These are phyloP conservation scores for Lomographa bimaculata DNA, from an alignment of 2,888 invertebrate genomes.

Conservation along the genomic window DNA sequence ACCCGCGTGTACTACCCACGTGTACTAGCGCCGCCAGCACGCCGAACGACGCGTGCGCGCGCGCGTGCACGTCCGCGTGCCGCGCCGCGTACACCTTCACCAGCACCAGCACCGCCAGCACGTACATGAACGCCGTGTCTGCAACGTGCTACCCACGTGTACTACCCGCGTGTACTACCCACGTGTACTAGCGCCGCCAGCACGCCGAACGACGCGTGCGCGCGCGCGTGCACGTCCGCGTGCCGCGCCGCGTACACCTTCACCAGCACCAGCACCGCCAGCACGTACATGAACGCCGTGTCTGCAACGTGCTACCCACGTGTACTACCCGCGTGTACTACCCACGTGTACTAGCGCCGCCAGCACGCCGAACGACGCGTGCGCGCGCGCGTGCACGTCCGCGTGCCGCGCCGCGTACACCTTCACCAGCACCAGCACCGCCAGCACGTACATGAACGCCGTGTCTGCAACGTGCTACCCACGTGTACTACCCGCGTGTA, in stretches of 20 bases:
- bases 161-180: too few relatives aligned
- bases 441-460: too few relatives aligned
- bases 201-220: constrained; percentile 90
- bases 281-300: constrained; percentile 96
- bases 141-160: too few relatives aligned
- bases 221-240: constrained; percentile 94
- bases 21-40: constrained; percentile 89
- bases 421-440: too few relatives aligned
- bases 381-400: too few relatives aligned
- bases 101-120: constrained; percentile 93
- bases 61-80: constrained; percentile 95
- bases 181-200: constrained; percentile 88
- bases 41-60: constrained; percentile 91
- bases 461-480: too few relatives aligned
- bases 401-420: background rate
- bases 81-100: constrained; percentile 95
- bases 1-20: constrained; percentile 87
- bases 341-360: background rate
- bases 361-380: too few relatives aligned
- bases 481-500: background rate
- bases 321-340: background rate
- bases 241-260: constrained; percentile 95
- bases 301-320: constrained; percentile 83
- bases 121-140: constrained; percentile 97
- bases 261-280: constrained; percentile 93